Evolutionary conservation across 2,113 vertebrate genomes (phyloP).

Genomic region (Mirza zaza): DNA sequence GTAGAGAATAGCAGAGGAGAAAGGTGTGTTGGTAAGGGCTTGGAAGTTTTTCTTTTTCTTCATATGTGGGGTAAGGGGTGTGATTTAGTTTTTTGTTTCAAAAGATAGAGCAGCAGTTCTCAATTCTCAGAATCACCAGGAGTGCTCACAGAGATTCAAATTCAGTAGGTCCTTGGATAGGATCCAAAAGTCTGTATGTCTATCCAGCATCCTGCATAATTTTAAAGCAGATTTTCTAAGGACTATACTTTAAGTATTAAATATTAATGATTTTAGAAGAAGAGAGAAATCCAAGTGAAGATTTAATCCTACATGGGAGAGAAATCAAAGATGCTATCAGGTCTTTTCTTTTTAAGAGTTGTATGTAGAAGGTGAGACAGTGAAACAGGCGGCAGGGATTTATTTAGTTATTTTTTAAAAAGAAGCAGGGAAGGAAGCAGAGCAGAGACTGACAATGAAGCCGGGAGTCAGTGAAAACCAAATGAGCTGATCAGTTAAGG

Average conservation of each 20-base stretch:
- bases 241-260: neutral
- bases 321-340: neutral
- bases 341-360: neutral
- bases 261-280: neutral
- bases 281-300: neutral
- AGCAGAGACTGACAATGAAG: neutral
- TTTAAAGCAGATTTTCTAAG: conserved; percentile 14
- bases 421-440: neutral
- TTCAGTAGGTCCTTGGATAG: neutral
- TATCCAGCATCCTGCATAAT: neutral
- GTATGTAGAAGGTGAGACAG: neutral
- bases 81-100: neutral
- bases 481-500: neutral
- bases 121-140: neutral
- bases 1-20: neutral
- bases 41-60: neutral
- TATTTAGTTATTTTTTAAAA: neutral
- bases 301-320: neutral
- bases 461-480: neutral
- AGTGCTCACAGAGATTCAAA: neutral
- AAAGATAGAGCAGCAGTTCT: neutral
- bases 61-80: too few relatives aligned
- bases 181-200: neutral
- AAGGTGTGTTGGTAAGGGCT: neutral
- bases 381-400: neutral